Conservation (phyloP, 2,797 vertebrate genomes). For the Sorex maritimensis region DNA sequence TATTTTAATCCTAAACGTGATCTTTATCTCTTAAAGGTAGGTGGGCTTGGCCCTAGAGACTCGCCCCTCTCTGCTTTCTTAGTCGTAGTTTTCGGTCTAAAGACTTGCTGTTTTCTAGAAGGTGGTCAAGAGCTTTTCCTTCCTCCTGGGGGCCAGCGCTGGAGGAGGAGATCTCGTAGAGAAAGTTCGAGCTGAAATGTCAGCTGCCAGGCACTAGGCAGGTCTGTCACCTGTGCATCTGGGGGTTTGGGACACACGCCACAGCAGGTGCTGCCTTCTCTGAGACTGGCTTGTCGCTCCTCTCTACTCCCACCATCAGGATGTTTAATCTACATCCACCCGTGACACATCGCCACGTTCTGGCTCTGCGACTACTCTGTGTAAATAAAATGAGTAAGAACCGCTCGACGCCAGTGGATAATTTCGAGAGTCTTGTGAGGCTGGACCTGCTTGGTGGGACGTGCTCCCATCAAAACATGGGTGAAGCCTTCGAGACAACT, state of each 20-base stretch:
- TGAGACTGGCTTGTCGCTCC: constrained; percentile 5
- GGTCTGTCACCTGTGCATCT: constrained; percentile 8
- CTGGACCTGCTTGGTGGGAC: neutral
- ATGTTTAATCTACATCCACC: constrained; percentile 36
- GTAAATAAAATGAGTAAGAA: constrained; percentile 63
- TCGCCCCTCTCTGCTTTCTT: too few relatives aligned
- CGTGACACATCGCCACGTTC: neutral
- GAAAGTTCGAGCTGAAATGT: constrained; percentile 71
- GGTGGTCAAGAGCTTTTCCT: constrained; percentile 81
- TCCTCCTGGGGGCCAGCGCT: constrained; percentile 13
- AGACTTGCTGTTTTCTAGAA: constrained; percentile 85
- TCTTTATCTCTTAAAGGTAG: too few relatives aligned
- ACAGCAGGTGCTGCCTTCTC: neutral
- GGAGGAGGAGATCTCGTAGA: neutral
- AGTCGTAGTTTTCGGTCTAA: constrained; percentile 49
- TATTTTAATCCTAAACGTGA: constrained; percentile 80
- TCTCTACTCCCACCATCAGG: constrained; percentile 23
- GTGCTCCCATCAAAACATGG: neutral
- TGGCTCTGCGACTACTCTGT: constrained; percentile 52
- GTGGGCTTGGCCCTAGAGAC: too few relatives aligned
- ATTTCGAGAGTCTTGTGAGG: constrained; percentile 52
- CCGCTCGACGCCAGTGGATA: constrained; percentile 48
- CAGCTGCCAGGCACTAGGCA: constrained; percentile 37
- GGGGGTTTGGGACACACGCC: neutral
- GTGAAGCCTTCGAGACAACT: neutral